Percentiles rank a stretch among this genome's conserved stretches.
Evolutionary conservation across 2,888 invertebrate species (phyloP).

Genomic region (Caenorhabditis doughertyi): DNA sequence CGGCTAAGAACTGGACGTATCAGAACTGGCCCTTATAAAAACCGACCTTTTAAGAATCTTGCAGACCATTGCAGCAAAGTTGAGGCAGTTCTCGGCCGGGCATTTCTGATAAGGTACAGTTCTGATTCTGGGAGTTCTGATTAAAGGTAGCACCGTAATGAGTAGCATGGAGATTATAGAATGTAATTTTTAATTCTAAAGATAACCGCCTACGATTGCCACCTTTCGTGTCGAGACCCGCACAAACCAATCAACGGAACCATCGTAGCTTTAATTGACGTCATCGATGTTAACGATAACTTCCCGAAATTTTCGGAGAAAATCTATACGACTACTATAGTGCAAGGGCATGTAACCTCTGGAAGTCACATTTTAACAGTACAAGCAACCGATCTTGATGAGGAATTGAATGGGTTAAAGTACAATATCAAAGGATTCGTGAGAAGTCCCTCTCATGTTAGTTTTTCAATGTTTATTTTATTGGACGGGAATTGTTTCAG

Average conservation of each 20-base stretch:
- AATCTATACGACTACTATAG: conserved; percentile 65
- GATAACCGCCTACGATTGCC: conserved; percentile 72
- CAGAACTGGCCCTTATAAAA: too few relatives aligned
- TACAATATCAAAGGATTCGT: conserved; percentile 68
- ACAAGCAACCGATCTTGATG: conserved; percentile 66
- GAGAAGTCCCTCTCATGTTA: conserved; percentile 50
- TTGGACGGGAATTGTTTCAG: conserved; percentile 31
- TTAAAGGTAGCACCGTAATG: too few relatives aligned
- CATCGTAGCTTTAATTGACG: conserved; percentile 63
- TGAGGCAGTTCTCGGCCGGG: too few relatives aligned
- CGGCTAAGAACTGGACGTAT: too few relatives aligned
- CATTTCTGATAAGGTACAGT: too few relatives aligned
- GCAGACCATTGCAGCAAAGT: too few relatives aligned
- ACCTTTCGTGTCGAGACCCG: conserved; percentile 69
- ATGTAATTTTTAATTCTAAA: too few relatives aligned
- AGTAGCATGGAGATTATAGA: too few relatives aligned
- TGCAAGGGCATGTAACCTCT: conserved; percentile 67
- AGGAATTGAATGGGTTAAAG: conserved; percentile 63
- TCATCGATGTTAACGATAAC: conserved; percentile 77
- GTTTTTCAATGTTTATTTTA: not conserved
- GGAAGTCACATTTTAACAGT: conserved; percentile 69
- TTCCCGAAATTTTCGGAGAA: conserved; percentile 72
- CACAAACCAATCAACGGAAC: conserved; percentile 68
- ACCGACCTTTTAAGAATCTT: too few relatives aligned
- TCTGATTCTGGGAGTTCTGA: too few relatives aligned